phyloP scores from a whole-genome alignment of 35 echinoderm and acorn worm species.

The Nesometra sesokonis region DNA sequence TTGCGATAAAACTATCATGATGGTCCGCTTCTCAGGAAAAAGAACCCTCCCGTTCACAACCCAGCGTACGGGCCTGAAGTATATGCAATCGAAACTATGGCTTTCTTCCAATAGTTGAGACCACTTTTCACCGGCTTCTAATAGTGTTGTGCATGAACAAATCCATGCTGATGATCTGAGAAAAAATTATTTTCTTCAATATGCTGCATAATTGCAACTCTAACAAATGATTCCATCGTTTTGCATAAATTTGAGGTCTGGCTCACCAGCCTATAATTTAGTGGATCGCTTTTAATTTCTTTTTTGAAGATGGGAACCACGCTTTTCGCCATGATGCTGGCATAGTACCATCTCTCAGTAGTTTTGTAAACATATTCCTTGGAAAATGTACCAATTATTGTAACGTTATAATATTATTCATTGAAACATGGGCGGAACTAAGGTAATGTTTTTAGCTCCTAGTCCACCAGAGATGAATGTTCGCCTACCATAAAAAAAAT shows the following conservation, averaged over 20 bases:
- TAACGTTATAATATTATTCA: no score
- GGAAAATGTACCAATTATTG: no score
- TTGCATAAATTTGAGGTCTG: not conserved
- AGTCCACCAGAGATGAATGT: no score
- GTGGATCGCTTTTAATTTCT: not conserved
- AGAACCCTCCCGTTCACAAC: no score
- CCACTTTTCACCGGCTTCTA: not conserved
- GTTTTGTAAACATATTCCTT: not conserved
- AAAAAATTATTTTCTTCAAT: not conserved
- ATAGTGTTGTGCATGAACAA: not conserved
- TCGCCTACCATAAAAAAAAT: no score
- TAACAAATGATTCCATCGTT: not conserved
- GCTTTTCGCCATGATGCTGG: not conserved
- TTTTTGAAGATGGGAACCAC: no score
- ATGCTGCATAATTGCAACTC: not conserved
- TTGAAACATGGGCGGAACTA: no score
- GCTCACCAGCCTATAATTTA: not conserved
- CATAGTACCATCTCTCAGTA: not conserved
- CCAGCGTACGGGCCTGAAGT: no score
- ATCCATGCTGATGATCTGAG: not conserved
- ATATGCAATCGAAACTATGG: slow-evolving; percentile 1
- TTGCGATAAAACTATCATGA: no score
- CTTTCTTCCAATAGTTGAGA: not conserved
- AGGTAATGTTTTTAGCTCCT: no score
- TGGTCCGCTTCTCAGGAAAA: no score